Evolutionary conservation across 2,797 vertebrate species (phyloP).

Genomic region (Platyrinchus mystaceus): DNA sequence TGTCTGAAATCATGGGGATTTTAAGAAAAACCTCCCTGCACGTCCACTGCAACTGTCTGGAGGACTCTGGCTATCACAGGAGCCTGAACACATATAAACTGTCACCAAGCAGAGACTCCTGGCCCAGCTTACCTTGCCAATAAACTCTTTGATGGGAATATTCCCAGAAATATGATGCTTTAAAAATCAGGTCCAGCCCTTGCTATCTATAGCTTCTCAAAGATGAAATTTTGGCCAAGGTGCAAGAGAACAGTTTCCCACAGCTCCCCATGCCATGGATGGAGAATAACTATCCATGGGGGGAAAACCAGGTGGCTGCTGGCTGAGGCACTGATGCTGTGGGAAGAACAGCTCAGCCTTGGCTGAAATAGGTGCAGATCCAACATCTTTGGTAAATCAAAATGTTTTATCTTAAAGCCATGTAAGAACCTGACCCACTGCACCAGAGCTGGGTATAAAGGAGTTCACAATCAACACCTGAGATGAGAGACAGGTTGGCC

Average conservation of each 20-base stretch:
- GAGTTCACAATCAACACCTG: background rate
- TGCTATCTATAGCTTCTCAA: background rate
- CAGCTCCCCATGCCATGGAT: background rate
- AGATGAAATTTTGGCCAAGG: background rate
- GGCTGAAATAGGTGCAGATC: background rate
- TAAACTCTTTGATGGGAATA: background rate
- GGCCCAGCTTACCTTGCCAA: conserved; percentile 19
- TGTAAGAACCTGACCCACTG: background rate
- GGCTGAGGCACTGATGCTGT: background rate
- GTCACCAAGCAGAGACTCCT: background rate
- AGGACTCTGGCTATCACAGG: background rate
- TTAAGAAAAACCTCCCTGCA: background rate
- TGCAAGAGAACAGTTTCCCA: background rate
- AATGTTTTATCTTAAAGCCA: accelerated
- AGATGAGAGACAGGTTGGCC: accelerated
- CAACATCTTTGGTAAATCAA: background rate
- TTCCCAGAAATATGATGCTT: conserved; percentile 33
- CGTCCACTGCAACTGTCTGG: background rate
- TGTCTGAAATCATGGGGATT: background rate
- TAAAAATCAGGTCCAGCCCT: conserved; percentile 2
- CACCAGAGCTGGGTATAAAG: accelerated
- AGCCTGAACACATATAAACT: background rate
- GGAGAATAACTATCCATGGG: background rate
- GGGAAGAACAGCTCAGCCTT: background rate
- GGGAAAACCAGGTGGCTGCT: background rate